Evolutionary conservation across 2,888 invertebrate genomes (phyloP).

Genomic region (Anodontia alba): DNA sequence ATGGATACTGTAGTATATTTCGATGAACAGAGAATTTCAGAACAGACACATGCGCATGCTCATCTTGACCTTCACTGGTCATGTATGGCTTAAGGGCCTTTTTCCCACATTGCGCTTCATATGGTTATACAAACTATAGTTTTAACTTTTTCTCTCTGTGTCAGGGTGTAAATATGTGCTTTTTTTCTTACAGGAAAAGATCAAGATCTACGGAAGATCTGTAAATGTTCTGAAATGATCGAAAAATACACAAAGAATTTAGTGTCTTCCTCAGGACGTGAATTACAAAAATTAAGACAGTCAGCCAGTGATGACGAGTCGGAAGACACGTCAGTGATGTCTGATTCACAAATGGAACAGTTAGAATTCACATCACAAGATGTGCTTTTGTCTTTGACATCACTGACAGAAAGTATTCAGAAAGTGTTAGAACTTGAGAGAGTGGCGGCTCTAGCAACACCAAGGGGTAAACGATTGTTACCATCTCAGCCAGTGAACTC

Average conservation of each 20-base stretch:
- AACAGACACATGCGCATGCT: too few relatives aligned
- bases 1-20: too few relatives aligned
- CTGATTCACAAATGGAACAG: conserved; percentile 71
- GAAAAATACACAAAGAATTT: conserved; percentile 68
- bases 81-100: too few relatives aligned
- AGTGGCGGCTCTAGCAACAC: conserved; percentile 21
- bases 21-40: too few relatives aligned
- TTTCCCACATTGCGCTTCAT: too few relatives aligned
- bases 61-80: too few relatives aligned
- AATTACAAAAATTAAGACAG: conserved; percentile 30
- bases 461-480: conserved; percentile 51
- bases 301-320: conserved; percentile 10
- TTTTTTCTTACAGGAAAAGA: conserved; percentile 60
- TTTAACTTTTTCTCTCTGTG: too few relatives aligned
- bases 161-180: too few relatives aligned
- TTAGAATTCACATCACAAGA: conserved; percentile 68
- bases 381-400: conserved; percentile 54
- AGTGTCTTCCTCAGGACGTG: conserved; percentile 48
- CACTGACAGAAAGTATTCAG: conserved; percentile 63
- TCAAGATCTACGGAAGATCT: conserved; percentile 64
- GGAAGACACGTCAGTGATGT: conserved; percentile 67
- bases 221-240: conserved; percentile 74
- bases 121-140: too few relatives aligned
- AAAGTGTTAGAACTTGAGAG: conserved; percentile 55
- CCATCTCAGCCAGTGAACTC: conserved; percentile 41